phyloP scores from a whole-genome alignment of 2,797 vertebrate genomes.

The Squalus acanthias region DNA sequence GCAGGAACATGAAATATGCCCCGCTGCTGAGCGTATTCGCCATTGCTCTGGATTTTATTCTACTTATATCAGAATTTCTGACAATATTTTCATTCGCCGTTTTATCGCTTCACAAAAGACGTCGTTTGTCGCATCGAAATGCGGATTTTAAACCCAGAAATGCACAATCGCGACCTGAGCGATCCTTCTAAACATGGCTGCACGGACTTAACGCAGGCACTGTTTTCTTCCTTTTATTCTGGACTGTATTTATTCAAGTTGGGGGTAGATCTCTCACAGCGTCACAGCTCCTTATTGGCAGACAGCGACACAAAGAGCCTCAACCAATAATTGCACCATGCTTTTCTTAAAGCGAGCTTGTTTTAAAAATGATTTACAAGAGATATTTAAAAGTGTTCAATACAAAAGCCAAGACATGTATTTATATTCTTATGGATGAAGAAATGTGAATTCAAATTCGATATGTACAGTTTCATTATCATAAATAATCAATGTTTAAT shows the following conservation, averaged over 20 bases:
- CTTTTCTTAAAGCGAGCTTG: background rate
- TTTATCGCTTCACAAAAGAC: background rate
- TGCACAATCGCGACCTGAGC: background rate
- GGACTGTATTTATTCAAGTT: slow-evolving; percentile 42
- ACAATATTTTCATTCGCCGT: background rate
- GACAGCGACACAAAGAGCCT: slow-evolving; percentile 33
- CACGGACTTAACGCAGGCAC: background rate
- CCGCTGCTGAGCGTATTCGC: no score
- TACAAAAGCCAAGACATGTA: background rate
- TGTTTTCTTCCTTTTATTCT: background rate
- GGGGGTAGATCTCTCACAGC: slow-evolving; percentile 67
- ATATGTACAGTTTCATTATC: background rate
- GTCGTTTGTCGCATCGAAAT: background rate
- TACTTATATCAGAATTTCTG: background rate
- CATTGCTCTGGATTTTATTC: background rate
- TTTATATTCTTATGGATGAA: background rate
- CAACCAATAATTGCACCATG: slow-evolving; percentile 47
- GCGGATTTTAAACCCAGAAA: background rate
- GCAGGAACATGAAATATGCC: background rate
- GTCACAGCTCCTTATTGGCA: slow-evolving; percentile 57
- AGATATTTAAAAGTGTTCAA: background rate
- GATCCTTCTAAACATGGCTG: background rate
- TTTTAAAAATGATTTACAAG: background rate
- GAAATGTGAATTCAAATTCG: background rate
- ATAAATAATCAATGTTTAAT: background rate